Base-by-base conservation (phyloP, 2,113 vertebrate species). In the Microtus oregoni region DNA sequence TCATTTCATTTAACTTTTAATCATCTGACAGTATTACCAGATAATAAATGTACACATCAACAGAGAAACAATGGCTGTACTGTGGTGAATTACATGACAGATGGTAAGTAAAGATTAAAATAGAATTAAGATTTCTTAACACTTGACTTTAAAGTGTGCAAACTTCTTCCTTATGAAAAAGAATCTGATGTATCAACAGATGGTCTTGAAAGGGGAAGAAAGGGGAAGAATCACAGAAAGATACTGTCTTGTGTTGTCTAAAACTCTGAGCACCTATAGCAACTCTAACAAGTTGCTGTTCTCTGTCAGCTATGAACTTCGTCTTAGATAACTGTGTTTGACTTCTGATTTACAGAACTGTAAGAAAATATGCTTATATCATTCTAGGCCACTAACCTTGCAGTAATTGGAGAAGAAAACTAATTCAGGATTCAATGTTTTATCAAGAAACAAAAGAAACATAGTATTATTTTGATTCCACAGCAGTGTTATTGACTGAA, bases 11-110 rank as follows among this genome's bases (percentile, higher is more conserved):
- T 35, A 11, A 55, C 5, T 52, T 55, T 41, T 35, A 38, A 4
- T 44, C 52, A 65, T 2, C n/a, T 52, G 32, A 9, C 1, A 5
- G 35, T 3, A 24, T 79, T 17, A 5, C 72, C 44, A 82, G 22
- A n/a, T 0, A 3, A 8, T 1, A 10, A 55, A 2, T 10, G 7
- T 2, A 1, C 4, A 4, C 14, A 52, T 5, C 17, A 19, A 28
- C 4, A 28, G 13, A 11, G 15, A 4, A 26, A 19, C 7, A 9
- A 65, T 0, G 8, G 7, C 12, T 47, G 7, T 6, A 10, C 47
- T 24, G 8, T 12, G 15, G 13, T 70, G 11, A 4, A 3, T 38
- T 47, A 17, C 0, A 7, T 7, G 12, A 3, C 3, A 17, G 38
- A 65, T 50, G 32, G 4, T 4, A 47, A 81, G 15, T 52, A 19